Conservation (phyloP, 2,888 invertebrate genomes). For the Axea sp. region DNA sequence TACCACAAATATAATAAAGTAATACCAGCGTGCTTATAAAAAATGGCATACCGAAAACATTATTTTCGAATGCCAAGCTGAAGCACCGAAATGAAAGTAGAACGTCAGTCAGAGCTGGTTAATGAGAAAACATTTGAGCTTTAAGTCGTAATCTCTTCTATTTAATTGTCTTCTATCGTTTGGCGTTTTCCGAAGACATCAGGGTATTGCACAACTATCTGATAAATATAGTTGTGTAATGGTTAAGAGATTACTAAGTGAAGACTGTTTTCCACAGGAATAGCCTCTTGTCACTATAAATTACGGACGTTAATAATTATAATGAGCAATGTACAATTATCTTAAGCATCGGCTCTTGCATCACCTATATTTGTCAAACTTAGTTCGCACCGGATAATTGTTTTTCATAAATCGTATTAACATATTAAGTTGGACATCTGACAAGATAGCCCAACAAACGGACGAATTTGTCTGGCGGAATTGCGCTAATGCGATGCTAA, state of each 20-base stretch:
- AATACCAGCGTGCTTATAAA: constrained; percentile 12
- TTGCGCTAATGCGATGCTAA: constrained; percentile 52
- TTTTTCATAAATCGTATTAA: constrained; percentile 30
- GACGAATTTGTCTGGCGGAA: constrained; percentile 44
- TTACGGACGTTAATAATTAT: constrained; percentile 52
- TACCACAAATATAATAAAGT: constrained; percentile 4
- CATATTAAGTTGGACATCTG: constrained; percentile 34
- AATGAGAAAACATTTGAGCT: constrained; percentile 44
- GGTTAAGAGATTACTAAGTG: constrained; percentile 43
- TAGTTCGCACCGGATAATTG: constrained; percentile 20
- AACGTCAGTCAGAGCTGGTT: constrained; percentile 11
- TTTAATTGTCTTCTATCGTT: constrained; percentile 48
- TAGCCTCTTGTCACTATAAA: constrained; percentile 53
- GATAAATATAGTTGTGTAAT: constrained; percentile 58
- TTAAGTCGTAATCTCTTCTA: constrained; percentile 41
- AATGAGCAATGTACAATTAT: constrained; percentile 53
- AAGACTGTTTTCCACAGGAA: constrained; percentile 48
- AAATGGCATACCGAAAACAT: constrained; percentile 9
- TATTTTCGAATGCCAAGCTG: constrained; percentile 6
- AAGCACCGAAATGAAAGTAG: constrained; percentile 31
- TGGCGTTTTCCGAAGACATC: constrained; percentile 37
- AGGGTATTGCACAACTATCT: constrained; percentile 41
- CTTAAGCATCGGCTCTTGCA: constrained; percentile 34
- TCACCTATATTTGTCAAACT: constrained; percentile 38
- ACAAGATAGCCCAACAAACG: constrained; percentile 36